These are phyloP conservation scores for Brachyopa scutellaris DNA, from an alignment of 2,888 invertebrate species.

Conservation along the genomic window DNA sequence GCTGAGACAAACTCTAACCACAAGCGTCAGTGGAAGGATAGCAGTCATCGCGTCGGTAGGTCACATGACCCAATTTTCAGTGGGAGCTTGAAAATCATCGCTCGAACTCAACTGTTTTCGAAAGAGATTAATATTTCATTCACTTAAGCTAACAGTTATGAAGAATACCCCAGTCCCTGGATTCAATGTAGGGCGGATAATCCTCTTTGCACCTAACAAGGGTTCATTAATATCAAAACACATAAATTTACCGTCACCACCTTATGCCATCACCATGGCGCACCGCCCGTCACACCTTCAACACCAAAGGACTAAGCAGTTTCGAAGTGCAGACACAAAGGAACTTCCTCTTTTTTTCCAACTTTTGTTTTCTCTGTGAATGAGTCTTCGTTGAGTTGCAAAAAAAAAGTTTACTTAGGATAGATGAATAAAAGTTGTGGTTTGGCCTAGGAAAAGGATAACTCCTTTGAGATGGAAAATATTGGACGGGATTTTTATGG, in stretches of 20 bases:
- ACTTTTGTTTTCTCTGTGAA: background rate
- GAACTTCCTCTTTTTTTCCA: background rate
- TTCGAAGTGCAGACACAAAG: background rate
- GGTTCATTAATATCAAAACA: slow-evolving; percentile 49
- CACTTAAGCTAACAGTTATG: background rate
- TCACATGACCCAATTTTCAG: slow-evolving; percentile 22
- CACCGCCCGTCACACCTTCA: too few species aligned
- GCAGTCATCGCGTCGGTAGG: background rate
- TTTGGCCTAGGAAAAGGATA: background rate
- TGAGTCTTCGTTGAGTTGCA: background rate
- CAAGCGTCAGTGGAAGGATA: too few species aligned
- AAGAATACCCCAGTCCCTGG: background rate
- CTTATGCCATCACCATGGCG: background rate
- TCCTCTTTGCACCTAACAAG: slow-evolving; percentile 29
- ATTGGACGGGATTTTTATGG: background rate
- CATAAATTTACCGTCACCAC: slow-evolving; percentile 3
- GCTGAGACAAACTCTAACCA: background rate
- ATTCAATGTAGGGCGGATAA: background rate
- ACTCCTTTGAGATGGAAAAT: background rate
- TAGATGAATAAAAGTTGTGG: background rate
- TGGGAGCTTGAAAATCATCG: background rate
- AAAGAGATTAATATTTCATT: slow-evolving; percentile 34
- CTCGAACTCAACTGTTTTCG: background rate
- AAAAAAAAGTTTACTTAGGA: background rate
- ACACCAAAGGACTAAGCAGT: slow-evolving; percentile 4